Evolutionary conservation across 2,797 vertebrate species (phyloP).

Genomic region (Tympanoctomys barrerae): DNA sequence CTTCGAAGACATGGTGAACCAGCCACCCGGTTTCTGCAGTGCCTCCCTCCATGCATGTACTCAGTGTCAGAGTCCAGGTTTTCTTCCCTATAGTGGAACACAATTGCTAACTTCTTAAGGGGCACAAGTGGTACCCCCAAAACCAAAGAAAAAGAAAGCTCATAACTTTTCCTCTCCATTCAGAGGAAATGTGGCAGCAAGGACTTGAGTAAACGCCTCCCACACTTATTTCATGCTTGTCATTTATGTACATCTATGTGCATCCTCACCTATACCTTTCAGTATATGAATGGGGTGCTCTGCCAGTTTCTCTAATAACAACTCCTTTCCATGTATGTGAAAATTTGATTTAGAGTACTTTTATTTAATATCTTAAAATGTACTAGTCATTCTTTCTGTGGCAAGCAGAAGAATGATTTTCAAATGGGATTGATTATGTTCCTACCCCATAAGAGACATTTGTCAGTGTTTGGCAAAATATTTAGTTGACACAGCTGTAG

Average conservation of each 20-base stretch:
- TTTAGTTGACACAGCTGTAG: constrained; percentile 1
- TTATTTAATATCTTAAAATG: constrained; percentile 40
- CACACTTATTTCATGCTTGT: neutral
- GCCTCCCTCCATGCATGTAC: neutral
- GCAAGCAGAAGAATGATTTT: neutral
- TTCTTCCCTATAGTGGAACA: neutral
- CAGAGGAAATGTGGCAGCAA: neutral
- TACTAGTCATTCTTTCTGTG: neutral
- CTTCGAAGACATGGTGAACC: neutral
- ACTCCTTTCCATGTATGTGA: neutral
- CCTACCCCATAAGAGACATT: neutral
- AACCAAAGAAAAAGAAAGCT: neutral
- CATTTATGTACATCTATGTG: neutral
- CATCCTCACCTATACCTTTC: neutral
- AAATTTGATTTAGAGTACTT: constrained; percentile 3
- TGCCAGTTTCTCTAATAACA: neutral
- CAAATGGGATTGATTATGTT: neutral
- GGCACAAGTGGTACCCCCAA: neutral
- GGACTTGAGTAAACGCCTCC: neutral
- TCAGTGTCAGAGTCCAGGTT: neutral
- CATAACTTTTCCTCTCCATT: neutral
- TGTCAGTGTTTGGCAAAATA: neutral
- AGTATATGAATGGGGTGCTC: neutral
- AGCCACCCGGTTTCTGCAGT: too few species aligned
- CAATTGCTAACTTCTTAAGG: neutral